Base-by-base conservation (phyloP, 2,888 invertebrate species). In the Dromius quadrimaculatus region DNA sequence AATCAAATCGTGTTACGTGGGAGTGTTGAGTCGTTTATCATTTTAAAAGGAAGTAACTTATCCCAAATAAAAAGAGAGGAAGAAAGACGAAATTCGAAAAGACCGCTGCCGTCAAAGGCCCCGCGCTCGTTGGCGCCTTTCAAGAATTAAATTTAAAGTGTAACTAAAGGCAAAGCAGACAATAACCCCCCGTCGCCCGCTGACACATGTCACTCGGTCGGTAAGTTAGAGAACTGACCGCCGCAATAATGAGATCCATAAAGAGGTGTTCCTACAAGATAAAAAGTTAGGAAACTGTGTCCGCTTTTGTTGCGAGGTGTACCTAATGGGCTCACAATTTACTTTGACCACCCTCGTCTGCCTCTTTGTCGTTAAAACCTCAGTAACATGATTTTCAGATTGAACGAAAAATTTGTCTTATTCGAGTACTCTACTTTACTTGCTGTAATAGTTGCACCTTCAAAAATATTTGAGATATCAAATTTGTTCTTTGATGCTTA, bases 71-170 rank as follows among this genome's bases (percentile, higher is more conserved):
- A 50, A 59, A 34, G 34, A 23, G 38, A 41, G 57, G 17, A 15
- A 38, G 43, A 19, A 19, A 57, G 54, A 66, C 59, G 68, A 68
- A 68, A 59, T 68, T 57, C 32, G 36, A 65, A 65, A 61, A 65
- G 11, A 9, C 15, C 41, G 41, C 41, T 17, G 50, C 50, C 34
- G 47, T 73, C 73, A 76, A 74, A 73, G 74, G 62, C 63, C 64
- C 76, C 74, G 74, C 76, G 41, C 68, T 68, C 57, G 68, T 74
- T 74, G 76, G 76, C 76, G 76, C 76, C 76, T 76, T 73, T 59
- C 70, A 74, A 74, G 74, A 74, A 74, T 72, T 74, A 73, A 72
- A 73, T 74, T 74, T 73, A 72, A 71, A 69, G 71, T 70, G 74
- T 69, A 73, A 73, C 74, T 68, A 72, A 73, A 64, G 72, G 71